These are phyloP conservation scores for Mormyrops attenuatus DNA, from an alignment of 2,797 vertebrate species.

Conservation along the genomic window DNA sequence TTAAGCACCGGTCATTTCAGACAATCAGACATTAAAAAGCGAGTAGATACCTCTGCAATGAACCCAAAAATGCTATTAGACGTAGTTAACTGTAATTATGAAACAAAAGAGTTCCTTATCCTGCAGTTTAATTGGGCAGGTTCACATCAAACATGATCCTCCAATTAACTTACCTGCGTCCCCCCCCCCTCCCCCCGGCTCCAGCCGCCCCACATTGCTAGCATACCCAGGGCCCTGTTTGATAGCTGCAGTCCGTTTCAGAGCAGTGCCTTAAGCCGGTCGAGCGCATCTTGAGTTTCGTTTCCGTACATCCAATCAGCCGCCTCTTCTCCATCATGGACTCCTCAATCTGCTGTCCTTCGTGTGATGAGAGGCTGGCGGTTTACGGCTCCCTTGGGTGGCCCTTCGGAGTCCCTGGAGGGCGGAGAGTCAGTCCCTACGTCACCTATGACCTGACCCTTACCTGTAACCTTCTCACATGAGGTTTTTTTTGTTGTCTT, in stretches of 20 bases:
- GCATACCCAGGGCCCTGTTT: background rate
- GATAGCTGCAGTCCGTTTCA: background rate
- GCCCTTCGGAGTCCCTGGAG: background rate
- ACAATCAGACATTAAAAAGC: background rate
- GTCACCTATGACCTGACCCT: background rate
- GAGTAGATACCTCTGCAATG: background rate
- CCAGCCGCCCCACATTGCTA: background rate
- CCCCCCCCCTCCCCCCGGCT: background rate
- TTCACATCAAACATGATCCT: background rate
- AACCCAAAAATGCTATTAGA: background rate
- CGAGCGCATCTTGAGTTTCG: background rate
- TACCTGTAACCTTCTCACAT: background rate
- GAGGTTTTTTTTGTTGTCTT: background rate
- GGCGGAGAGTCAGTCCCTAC: background rate
- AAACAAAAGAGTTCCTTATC: slow-evolving; percentile 11
- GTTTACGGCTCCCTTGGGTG: background rate
- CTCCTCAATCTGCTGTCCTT: background rate
- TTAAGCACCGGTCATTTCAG: background rate
- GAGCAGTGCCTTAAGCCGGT: background rate
- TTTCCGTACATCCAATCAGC: background rate
- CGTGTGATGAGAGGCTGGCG: background rate
- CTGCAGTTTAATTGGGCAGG: background rate
- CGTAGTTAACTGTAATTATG: background rate
- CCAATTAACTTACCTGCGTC: background rate
- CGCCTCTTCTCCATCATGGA: background rate